Percentiles rank a stretch among this genome's conserved stretches.
phyloP scores from a whole-genome alignment of 1,140 invertebrate genomes.

The Asobara japonica region DNA sequence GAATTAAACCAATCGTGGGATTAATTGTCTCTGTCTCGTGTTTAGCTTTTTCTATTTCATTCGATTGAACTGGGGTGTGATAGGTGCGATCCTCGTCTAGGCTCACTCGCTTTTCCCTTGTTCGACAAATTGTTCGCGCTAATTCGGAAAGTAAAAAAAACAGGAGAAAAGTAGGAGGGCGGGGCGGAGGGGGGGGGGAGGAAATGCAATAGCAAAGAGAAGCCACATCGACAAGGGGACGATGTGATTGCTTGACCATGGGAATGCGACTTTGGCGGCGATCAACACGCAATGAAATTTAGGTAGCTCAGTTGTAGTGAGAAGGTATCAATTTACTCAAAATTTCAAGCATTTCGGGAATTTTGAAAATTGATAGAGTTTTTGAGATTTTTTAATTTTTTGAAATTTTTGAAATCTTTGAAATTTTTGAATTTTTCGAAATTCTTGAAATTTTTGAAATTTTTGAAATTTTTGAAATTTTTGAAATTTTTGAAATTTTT shows the following conservation, averaged over 20 bases:
- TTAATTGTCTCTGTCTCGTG: conserved; percentile 51
- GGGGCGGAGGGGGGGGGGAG: neutral
- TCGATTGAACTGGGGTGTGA: neutral
- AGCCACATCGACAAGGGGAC: neutral
- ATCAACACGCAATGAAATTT: neutral
- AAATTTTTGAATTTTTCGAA: no score
- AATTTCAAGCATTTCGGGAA: no score
- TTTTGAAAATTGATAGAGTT: no score
- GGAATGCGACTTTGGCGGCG: neutral
- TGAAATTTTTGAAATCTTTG: no score
- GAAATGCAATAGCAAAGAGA: conserved; percentile 16
- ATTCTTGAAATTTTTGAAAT: no score
- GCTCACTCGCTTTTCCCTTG: conserved; percentile 39
- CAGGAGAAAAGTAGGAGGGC: neutral
- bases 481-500: no score
- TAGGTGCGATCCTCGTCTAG: conserved; percentile 1
- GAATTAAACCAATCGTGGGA: conserved; percentile 57
- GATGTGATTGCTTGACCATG: conserved; percentile 9
- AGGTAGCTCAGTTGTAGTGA: neutral
- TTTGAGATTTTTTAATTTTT: no score
- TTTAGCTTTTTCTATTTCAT: conserved; percentile 9
- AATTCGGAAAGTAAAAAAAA: conserved; percentile 49
- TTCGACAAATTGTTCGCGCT: conserved; percentile 50
- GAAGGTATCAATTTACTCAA: no score
- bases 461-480: no score